phyloP scores from a whole-genome alignment of 2,888 invertebrate species.

The Nephrotoma flavescens region DNA sequence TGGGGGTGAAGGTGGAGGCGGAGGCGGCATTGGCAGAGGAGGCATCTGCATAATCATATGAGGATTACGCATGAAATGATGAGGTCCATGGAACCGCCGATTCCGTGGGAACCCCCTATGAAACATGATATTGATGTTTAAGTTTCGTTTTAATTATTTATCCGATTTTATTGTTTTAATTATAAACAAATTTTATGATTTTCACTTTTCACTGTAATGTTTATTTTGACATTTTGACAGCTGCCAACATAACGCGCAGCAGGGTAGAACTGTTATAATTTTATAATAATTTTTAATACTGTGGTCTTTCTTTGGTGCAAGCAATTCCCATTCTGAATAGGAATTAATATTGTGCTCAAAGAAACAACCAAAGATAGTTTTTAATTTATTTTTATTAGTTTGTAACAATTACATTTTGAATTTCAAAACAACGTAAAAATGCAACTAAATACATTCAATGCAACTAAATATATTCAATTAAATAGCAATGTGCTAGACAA shows the following conservation, averaged over 20 bases:
- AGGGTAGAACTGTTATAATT: background rate
- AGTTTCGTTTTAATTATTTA: background rate
- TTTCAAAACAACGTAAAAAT: too few species aligned
- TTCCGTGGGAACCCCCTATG: background rate
- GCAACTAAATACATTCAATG: too few species aligned
- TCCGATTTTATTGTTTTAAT: background rate
- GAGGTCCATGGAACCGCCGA: background rate
- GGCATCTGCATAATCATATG: background rate
- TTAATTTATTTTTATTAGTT: too few species aligned
- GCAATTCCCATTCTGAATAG: too few species aligned
- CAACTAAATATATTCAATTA: too few species aligned
- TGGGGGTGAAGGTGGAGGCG: background rate
- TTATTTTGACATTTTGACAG: background rate
- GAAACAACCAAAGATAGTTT: too few species aligned
- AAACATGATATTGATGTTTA: background rate
- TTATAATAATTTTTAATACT: background rate
- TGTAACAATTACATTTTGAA: too few species aligned
- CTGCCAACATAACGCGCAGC: background rate
- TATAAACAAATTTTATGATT: background rate
- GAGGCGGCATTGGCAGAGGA: background rate
- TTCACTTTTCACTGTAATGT: background rate
- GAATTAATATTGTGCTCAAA: too few species aligned
- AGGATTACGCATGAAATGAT: background rate
- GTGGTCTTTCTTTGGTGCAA: too few species aligned
- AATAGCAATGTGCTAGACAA: too few species aligned